phyloP scores from a whole-genome alignment of 2,113 vertebrate species.

The Crotalus viridis region DNA sequence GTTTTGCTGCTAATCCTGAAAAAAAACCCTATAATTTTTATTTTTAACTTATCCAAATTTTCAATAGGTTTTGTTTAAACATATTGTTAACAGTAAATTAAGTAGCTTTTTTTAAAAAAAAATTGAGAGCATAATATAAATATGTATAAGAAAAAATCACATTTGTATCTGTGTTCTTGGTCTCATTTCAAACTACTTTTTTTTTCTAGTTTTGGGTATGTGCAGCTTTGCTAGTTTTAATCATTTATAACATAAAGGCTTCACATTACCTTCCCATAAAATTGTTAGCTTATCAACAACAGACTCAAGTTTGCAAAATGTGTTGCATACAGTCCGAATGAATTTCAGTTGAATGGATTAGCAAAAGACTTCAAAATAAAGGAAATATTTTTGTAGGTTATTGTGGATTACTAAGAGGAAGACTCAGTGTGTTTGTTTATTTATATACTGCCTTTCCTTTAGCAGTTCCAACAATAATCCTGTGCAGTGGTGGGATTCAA shows the following conservation, averaged over 20 bases:
- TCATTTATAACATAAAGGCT: constrained; percentile 8
- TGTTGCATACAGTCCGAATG: not conserved
- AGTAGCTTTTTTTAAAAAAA: not conserved
- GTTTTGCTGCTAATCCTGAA: not conserved
- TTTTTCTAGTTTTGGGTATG: constrained; percentile 37
- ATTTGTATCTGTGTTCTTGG: not conserved
- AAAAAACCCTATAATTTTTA: constrained; percentile 3
- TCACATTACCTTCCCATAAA: not conserved
- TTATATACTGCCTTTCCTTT: not conserved
- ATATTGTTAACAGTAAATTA: not conserved
- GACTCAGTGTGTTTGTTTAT: not conserved
- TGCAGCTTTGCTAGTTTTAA: constrained; percentile 29
- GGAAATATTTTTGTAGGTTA: not conserved
- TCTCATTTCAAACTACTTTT: constrained; percentile 23
- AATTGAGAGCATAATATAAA: constrained; percentile 9
- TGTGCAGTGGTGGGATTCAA: too few species aligned
- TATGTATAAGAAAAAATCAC: constrained; percentile 19
- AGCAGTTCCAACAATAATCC: too few species aligned
- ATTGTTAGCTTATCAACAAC: constrained; percentile 40
- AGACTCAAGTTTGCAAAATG: not conserved
- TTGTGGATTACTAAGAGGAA: not conserved
- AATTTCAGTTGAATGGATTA: not conserved
- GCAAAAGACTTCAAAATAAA: not conserved
- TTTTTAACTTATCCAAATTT: constrained; percentile 34
- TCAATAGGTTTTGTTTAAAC: constrained; percentile 16